These are phyloP conservation scores for Drosophila ficusphila DNA, from an alignment of 1,140 invertebrate species.

Conservation along the genomic window DNA sequence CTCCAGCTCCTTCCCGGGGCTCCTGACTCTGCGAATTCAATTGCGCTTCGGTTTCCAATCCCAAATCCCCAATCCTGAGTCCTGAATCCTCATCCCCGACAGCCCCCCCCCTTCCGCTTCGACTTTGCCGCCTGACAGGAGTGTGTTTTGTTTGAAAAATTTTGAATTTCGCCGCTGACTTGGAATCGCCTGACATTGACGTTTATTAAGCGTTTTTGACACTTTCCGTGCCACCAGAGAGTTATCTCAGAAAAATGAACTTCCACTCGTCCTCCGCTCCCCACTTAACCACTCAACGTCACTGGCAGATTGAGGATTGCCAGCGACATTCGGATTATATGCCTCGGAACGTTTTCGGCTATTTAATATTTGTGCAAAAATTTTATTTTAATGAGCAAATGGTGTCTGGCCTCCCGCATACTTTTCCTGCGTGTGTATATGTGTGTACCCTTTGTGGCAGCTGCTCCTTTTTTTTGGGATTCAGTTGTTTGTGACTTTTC, in stretches of 20 bases:
- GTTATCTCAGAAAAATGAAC: conserved; percentile 64
- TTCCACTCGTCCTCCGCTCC: conserved; percentile 20
- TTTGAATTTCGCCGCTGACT: conserved; percentile 63
- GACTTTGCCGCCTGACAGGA: conserved; percentile 11
- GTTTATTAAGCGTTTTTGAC: conserved; percentile 83
- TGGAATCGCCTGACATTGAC: conserved; percentile 77
- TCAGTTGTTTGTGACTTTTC: conserved; percentile 42
- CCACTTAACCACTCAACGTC: conserved; percentile 78
- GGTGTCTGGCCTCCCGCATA: conserved; percentile 40
- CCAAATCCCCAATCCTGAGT: conserved; percentile 16
- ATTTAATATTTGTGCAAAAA: conserved; percentile 77
- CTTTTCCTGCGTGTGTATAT: background rate
- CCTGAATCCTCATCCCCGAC: too few species aligned
- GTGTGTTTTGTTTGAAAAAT: conserved; percentile 76
- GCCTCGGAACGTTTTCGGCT: conserved; percentile 58
- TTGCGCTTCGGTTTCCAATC: conserved; percentile 72
- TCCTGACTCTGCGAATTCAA: conserved; percentile 76
- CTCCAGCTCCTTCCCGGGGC: conserved; percentile 14
- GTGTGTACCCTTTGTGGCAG: conserved; percentile 36
- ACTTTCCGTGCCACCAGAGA: conserved; percentile 60
- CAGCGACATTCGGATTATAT: conserved; percentile 38
- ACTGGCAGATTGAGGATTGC: conserved; percentile 60
- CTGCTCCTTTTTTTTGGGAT: conserved; percentile 40
- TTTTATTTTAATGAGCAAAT: conserved; percentile 75
- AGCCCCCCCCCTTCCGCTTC: background rate